Evolutionary conservation across 2,797 vertebrate species (phyloP).

Genomic region (Melanotaenia maccullochi): DNA sequence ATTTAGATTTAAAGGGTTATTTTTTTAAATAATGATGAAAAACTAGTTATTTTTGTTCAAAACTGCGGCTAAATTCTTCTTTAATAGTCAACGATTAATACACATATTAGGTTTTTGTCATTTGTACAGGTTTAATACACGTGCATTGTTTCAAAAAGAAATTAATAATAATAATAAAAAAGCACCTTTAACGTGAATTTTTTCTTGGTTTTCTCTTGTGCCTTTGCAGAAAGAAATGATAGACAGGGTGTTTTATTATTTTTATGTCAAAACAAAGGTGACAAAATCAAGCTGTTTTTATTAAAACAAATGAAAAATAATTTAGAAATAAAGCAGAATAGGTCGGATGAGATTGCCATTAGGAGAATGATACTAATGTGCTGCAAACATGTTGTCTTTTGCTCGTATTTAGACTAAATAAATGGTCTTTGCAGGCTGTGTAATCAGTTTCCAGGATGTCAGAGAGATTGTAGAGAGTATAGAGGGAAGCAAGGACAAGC

Average conservation of each 20-base stretch:
- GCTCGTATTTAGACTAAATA: conserved; percentile 15
- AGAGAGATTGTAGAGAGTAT: conserved; percentile 17
- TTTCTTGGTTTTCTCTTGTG: neutral
- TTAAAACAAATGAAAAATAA: neutral
- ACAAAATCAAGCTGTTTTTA: neutral
- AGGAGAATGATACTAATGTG: neutral
- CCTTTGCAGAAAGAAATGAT: neutral
- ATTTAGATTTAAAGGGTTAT: neutral
- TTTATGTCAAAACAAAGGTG: neutral
- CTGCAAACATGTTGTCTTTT: neutral
- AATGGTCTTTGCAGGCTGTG: conserved; percentile 12
- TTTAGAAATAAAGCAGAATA: neutral
- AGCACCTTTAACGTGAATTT: neutral
- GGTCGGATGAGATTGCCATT: neutral
- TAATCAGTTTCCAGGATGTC: conserved; percentile 50
- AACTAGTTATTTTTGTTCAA: neutral
- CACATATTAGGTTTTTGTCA: neutral
- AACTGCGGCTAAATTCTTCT: neutral
- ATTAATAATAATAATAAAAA: no score
- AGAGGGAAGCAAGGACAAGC: conserved; percentile 39
- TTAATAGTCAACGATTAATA: neutral
- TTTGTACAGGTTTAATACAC: neutral
- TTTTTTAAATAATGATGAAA: neutral
- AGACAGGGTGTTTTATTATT: no score
- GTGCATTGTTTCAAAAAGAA: neutral